Base-by-base conservation (phyloP, 2,797 vertebrate genomes). In the Gymnocypris eckloni region DNA sequence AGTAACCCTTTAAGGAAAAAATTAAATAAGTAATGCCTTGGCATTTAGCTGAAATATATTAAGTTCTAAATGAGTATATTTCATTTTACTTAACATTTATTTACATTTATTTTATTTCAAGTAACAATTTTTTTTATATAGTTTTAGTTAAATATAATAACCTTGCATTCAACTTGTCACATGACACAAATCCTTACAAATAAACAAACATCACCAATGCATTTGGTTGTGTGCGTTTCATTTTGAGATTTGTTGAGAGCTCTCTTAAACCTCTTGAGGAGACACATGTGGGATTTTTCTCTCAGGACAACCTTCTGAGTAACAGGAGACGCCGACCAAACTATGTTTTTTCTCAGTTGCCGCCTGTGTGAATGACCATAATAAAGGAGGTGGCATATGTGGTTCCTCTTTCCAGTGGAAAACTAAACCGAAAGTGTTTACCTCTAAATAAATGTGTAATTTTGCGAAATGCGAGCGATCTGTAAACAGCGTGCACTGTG, bases 341-440 rank as follows among this genome's bases (percentile, higher is more conserved):
- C 37, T 41, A 20, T 6, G 67, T 66, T 81, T 81, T 33, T 9
- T 50, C 28, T 83, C 59, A 22, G 15, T n/a, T n/a, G 12, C 56
- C 15, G 54, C 28, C 56, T 33, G n/a, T 41, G 69, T 70, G 20
- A 81, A 70, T 3, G 45, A 59, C 10, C 15, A 33, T 64, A 39
- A 33, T 48, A 48, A n/a, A 75, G 41, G n/a, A 50, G 28, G 71
- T 50, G 41, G 75, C 25, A 64, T 59, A 10, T 72, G 52, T 1
- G 41, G 43, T 33, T 59, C 45, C 22, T 22, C 56, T 50, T 28
- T 73, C 22, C 33, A 39, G 13, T 28, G 45, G 28, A 50, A 77
- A 76, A 41, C 37, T 25, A 67, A 67, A 83, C 45, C 11, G 9
- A 72, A 83, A 83, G 59, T 37, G 71, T 75, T 75, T 56, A 80